Evolutionary conservation across 2,113 vertebrate genomes (phyloP).

Genomic region (Nannospalax galili): DNA sequence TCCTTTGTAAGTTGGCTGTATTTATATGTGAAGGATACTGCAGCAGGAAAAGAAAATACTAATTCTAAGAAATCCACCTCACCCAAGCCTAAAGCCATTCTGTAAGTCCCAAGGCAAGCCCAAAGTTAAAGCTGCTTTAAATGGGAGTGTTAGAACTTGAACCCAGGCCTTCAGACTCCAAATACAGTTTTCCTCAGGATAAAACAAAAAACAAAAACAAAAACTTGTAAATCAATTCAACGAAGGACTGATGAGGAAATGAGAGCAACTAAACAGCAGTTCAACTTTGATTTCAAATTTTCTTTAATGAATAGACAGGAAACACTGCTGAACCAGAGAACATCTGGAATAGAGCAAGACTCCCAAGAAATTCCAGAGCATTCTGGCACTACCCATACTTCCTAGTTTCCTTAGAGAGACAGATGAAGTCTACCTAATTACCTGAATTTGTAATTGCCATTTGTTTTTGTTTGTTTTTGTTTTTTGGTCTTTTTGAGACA

Average conservation of each 20-base stretch:
- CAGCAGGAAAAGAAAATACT: slow-evolving; percentile 9
- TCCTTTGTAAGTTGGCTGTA: neutral
- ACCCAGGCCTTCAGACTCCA: neutral
- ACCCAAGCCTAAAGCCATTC: slow-evolving; percentile 22
- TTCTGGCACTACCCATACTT: neutral
- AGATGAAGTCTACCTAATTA: slow-evolving; percentile 4
- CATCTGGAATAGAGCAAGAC: neutral
- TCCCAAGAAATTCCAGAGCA: neutral
- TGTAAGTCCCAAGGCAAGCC: neutral
- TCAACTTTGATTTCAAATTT: slow-evolving; percentile 10
- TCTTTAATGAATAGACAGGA: neutral
- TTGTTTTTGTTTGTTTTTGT: no score
- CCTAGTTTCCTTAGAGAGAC: neutral
- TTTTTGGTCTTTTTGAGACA: no score
- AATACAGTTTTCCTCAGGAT: slow-evolving; percentile 37
- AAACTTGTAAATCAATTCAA: neutral
- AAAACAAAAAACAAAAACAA: neutral
- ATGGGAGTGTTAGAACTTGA: slow-evolving; percentile 17
- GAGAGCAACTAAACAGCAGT: slow-evolving; percentile 24
- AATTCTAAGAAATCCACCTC: neutral
- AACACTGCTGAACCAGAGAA: neutral
- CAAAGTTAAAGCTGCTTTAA: slow-evolving; percentile 51
- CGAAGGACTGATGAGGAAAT: neutral
- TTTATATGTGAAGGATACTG: slow-evolving; percentile 1
- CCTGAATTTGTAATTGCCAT: slow-evolving; percentile 22